Percentiles rank a stretch among this genome's conserved stretches.
Evolutionary conservation across 2,113 vertebrate species (phyloP).

Genomic region (Lontra canadensis): DNA sequence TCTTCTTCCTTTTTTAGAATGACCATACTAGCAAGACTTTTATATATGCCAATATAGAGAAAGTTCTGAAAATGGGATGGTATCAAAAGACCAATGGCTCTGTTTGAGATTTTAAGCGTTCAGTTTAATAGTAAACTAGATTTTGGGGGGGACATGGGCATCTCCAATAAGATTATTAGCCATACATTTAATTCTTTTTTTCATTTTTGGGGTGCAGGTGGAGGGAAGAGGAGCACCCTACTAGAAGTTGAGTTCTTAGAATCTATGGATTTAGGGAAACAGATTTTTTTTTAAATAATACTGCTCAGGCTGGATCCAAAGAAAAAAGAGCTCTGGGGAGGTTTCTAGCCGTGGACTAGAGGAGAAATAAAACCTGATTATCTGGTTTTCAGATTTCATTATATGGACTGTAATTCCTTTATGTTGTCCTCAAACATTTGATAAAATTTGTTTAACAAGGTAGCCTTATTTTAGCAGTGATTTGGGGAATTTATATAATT

Average conservation of each 20-base stretch:
- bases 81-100: not conserved
- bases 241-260: not conserved
- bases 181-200: not conserved
- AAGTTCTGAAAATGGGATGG: not conserved
- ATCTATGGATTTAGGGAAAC: not conserved
- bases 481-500: not conserved
- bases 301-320: not conserved
- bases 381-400: not conserved
- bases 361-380: not conserved
- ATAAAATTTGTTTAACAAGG: not conserved
- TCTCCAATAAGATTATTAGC: not conserved
- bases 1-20: not conserved
- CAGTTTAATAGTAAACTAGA: not conserved
- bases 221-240: not conserved
- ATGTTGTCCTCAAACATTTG: not conserved
- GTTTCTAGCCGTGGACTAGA: not conserved
- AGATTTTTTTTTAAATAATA: not conserved
- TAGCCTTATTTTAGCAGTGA: not conserved
- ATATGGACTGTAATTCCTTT: not conserved
- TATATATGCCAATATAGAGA: not conserved
- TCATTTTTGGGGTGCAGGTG: rapidly evolving
- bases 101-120: not conserved
- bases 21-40: not conserved
- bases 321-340: not conserved
- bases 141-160: not conserved